Evolutionary conservation across 2,113 vertebrate species (phyloP), one percentile per base, ranked within the genome.

Genomic region (Oryzias curvinotus): DNA sequence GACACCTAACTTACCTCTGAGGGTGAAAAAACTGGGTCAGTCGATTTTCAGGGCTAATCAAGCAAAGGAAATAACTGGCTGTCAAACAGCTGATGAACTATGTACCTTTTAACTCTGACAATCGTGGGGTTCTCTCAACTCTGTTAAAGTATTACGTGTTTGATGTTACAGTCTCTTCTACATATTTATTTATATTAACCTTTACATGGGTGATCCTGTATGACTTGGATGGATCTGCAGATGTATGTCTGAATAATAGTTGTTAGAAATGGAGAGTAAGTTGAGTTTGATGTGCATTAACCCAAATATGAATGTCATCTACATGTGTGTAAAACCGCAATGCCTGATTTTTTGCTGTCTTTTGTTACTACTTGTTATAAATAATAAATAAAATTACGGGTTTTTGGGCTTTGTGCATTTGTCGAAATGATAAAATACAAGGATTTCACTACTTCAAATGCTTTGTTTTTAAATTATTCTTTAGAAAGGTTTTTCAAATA

Each of bases 311-410:
- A 86, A 84, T 88, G 78, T 87, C 63, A 69, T 66, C 16, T 54
- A 67, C 53, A 8, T 78, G 57, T 73, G 26, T 65, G 62, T 79
- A 76, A 73, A 64, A 77, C 48, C 84, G 75, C 77, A 69, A 82
- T 71, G 74, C 63, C 67, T 84, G 62, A 85, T 82, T 81, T 83
- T 74, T 65, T 78, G 60, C 73, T 81, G 66, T 85, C 57, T 87
- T 91, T 91, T 86, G 69, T 87, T 86, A 87, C 81, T 79, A 71
- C 87, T 91, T 87, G 75, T 73, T 84, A 86, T 85, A 28, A 28
- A 78, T 68, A n/a, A 80, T 85, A 77, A 84, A 81, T 85, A 85
- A 83, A 86, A 41, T 62, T 58, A 69, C 42, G 10, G 53, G 52
- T 61, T 62, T 76, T 42, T 79, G 53, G n/a, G 52, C 64, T 60